A percentile compares a stretch with the other conserved stretches of the same genome.
Evolutionary conservation across 2,113 vertebrate species (phyloP).

Genomic region (Centropus bengalensis): DNA sequence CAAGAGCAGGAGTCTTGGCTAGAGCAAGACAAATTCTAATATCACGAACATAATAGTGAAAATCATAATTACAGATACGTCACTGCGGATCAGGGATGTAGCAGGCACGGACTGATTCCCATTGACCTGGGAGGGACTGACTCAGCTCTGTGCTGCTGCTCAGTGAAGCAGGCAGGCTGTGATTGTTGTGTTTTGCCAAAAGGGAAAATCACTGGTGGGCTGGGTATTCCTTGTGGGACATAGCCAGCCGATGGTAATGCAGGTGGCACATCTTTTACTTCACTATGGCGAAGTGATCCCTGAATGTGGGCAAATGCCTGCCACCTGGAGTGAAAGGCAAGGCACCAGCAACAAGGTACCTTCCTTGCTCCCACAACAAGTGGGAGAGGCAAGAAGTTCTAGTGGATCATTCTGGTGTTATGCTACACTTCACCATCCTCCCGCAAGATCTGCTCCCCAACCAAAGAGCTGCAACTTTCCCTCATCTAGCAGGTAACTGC

Average conservation of each 20-base stretch:
- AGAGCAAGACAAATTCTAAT: constrained; percentile 61
- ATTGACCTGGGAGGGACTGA: not conserved
- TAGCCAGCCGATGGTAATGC: not conserved
- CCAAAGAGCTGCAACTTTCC: not conserved
- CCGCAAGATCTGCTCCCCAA: fast-evolving
- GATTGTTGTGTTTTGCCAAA: not conserved
- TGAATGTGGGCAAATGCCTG: not conserved
- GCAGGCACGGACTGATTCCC: not conserved
- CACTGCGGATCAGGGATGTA: not conserved
- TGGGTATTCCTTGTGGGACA: not conserved
- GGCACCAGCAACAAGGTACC: not conserved
- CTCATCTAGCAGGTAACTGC: not conserved
- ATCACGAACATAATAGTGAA: constrained; percentile 42
- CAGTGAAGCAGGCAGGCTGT: not conserved
- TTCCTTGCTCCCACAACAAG: fast-evolving
- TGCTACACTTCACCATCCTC: not conserved
- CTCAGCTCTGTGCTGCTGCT: not conserved
- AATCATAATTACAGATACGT: constrained; percentile 52
- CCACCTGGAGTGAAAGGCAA: not conserved
- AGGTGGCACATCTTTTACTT: not conserved
- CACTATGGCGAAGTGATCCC: not conserved
- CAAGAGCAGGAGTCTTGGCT: constrained; percentile 48
- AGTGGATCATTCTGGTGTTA: fast-evolving
- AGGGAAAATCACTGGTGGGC: not conserved
- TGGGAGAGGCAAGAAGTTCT: not conserved